A percentile compares a stretch with the other conserved stretches of the same genome.
These are phyloP conservation scores for Gymnoscopelus braueri DNA, from an alignment of 2,797 vertebrate species.

Conservation along the genomic window DNA sequence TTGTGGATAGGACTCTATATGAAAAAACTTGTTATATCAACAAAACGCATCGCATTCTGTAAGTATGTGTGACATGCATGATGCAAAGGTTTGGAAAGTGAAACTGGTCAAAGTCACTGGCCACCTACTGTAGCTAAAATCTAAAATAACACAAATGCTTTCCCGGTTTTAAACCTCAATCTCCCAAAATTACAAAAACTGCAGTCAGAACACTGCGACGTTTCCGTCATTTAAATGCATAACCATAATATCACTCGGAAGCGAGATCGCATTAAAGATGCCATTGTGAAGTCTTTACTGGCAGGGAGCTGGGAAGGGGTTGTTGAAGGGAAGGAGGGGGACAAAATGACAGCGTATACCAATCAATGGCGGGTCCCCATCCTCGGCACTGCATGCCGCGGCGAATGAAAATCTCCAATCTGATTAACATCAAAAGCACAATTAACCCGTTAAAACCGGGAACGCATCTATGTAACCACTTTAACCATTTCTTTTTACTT, in stretches of 20 bases:
- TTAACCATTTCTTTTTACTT: too few relatives aligned
- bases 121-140: too few relatives aligned
- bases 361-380: constrained; percentile 60
- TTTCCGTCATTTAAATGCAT: constrained; percentile 53
- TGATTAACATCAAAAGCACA: constrained; percentile 74
- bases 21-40: too few relatives aligned
- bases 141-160: too few relatives aligned
- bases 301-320: background rate
- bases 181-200: constrained; percentile 19
- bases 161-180: too few relatives aligned
- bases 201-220: constrained; percentile 27
- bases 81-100: too few relatives aligned
- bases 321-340: background rate
- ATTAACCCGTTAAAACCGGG: constrained; percentile 46
- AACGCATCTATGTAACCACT: too few relatives aligned
- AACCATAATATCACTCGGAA: constrained; percentile 35
- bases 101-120: too few relatives aligned
- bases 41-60: too few relatives aligned
- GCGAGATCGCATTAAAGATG: constrained; percentile 43
- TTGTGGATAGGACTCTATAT: too few relatives aligned
- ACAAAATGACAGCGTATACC: constrained; percentile 39
- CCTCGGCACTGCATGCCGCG: constrained; percentile 8
- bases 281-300: constrained; percentile 44
- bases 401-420: constrained; percentile 72
- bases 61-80: too few relatives aligned